A percentile compares a stretch with the other conserved stretches of the same genome.
These are phyloP conservation scores for Sebastes oblongus DNA, from an alignment of 2,797 vertebrate species.

Conservation along the genomic window DNA sequence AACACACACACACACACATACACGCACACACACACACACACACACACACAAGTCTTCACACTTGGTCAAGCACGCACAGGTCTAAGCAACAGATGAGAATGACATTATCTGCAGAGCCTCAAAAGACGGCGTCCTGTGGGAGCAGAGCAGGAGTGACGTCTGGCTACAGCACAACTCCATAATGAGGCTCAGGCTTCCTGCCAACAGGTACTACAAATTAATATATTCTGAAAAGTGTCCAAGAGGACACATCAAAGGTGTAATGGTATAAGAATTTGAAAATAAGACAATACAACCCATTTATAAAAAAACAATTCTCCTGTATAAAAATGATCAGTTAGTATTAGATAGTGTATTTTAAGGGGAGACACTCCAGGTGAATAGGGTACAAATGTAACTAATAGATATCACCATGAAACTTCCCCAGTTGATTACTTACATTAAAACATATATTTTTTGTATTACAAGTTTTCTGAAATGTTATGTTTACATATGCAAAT, in stretches of 20 bases:
- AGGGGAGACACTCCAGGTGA: no score
- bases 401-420: no score
- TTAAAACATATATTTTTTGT: no score
- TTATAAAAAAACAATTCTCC: background rate
- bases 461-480: no score
- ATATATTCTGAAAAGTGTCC: conserved; percentile 1
- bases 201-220: conserved; percentile 39
- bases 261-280: background rate
- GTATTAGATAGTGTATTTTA: background rate
- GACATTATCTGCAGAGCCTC: conserved; percentile 58
- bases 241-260: background rate
- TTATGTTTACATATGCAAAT: no score
- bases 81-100: conserved; percentile 61
- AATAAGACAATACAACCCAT: background rate
- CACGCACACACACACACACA: conserved; percentile 17
- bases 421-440: no score
- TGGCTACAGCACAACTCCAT: conserved; percentile 59
- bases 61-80: conserved; percentile 50
- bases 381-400: no score
- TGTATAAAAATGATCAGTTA: background rate
- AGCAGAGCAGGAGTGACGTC: conserved; percentile 41
- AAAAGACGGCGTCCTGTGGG: conserved; percentile 40
- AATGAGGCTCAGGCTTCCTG: conserved; percentile 48
- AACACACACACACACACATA: conserved; percentile 24
- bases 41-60: conserved; percentile 32